Evolutionary conservation across 2,888 invertebrate species (phyloP).

Genomic region (Chesias legatella): DNA sequence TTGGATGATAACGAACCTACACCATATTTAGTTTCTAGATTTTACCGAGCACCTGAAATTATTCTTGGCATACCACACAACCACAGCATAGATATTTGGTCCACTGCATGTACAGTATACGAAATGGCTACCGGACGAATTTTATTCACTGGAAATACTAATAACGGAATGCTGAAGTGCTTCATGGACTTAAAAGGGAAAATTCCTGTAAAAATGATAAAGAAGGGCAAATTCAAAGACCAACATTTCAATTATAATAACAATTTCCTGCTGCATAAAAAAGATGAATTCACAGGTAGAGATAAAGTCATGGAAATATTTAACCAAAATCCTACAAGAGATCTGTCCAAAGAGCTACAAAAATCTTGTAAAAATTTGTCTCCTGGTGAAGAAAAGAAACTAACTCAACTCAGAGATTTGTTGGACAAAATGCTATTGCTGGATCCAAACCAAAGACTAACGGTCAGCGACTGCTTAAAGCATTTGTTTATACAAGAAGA

Average conservation of each 20-base stretch:
- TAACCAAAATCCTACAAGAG: constrained; percentile 89
- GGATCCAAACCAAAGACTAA: constrained; percentile 93
- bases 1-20: constrained; percentile 97
- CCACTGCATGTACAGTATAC: constrained; percentile 98
- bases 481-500: constrained; percentile 91
- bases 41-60: constrained; percentile 99
- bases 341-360: constrained; percentile 92
- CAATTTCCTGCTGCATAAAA: constrained; percentile 97
- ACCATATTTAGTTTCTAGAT: constrained; percentile 98
- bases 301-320: constrained; percentile 96
- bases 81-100: constrained; percentile 98
- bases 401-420: constrained; percentile 94
- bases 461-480: constrained; percentile 92
- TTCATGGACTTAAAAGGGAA: constrained; percentile 99
- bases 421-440: constrained; percentile 94
- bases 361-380: constrained; percentile 89
- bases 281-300: constrained; percentile 97
- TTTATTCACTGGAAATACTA: constrained; percentile 97
- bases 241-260: constrained; percentile 98
- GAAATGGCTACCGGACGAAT: constrained; percentile 99
- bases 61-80: constrained; percentile 97
- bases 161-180: constrained; percentile 99
- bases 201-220: constrained; percentile 95
- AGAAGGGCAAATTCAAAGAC: constrained; percentile 96
- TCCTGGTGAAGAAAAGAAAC: constrained; percentile 91